Base-by-base conservation (phyloP, 2,113 vertebrate genomes). In the Oreochromis aureus region DNA sequence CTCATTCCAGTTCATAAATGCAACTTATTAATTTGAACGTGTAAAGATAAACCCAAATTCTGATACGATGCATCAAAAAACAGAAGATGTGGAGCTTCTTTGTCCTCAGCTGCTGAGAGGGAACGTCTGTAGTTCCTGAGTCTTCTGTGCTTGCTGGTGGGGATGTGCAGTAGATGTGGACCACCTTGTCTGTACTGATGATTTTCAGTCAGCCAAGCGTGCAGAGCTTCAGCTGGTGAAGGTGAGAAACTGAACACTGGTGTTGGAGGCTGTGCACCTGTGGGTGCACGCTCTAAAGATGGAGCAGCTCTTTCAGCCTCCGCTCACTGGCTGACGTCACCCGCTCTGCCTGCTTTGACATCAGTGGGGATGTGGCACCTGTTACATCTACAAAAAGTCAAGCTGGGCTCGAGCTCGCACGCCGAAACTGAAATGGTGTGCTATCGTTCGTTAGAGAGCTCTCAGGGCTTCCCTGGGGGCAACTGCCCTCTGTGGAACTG, bases 231-330 rank as follows among this genome's bases (percentile, higher is more conserved):
- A 51, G 24, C 71, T 19, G 69, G 69, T 73, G 10, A 22, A 56
- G 54, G n/a, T 24, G 69, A 6, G 10, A 73, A 46, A 2, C n/a
- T 13, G 66, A 71, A 44, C 39, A 6, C 15, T 1, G 4, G 71
- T 19, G 24, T 78, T 4, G 18, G 24, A 51, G 16, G 71, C 4
- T 48, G 71, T 10, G 16, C 34, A 69, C 34, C 34, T 39, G 61
- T 39, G 61, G 61, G 61, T 39, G 61, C 61, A 39, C 19, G 27
- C 44, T 51, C 71, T 51, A 51, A 76, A 12, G 71, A 48, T 51
- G 44, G 44, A 76, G 71, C 71, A 32, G 46, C 44, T 76, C 71
- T 51, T 51, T 30, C 24, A n/a, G 71, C 71, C 44, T 30, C 19
- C 71, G 7, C 44, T 78, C 15, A n/a, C 71, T 13, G 71, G 24